These are phyloP conservation scores for Drosophila nikananu DNA, from an alignment of 1,140 invertebrate genomes.

Conservation along the genomic window DNA sequence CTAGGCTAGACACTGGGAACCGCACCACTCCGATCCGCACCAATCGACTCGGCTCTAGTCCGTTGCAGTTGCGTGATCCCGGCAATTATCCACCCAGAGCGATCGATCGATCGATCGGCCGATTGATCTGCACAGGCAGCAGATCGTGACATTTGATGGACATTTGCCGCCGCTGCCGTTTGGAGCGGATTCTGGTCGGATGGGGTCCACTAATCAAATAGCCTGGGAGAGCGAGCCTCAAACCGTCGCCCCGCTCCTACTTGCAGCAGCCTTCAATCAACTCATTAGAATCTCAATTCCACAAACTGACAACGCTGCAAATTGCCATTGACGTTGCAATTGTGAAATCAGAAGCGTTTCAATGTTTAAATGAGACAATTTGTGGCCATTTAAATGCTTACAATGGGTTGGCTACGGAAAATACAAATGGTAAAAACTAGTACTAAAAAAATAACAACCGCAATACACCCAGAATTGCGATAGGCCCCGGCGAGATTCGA, in stretches of 20 bases:
- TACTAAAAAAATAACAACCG: not conserved
- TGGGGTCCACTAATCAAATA: conserved; percentile 68
- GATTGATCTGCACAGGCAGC: conserved; percentile 74
- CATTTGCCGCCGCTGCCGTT: conserved; percentile 79
- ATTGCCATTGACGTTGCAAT: conserved; percentile 78
- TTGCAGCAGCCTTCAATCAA: conserved; percentile 58
- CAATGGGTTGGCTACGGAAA: conserved; percentile 3
- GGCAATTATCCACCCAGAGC: conserved; percentile 65
- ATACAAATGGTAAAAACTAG: not conserved
- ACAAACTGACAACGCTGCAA: conserved; percentile 67
- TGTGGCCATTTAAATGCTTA: conserved; percentile 35
- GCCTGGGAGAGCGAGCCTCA: conserved; percentile 27
- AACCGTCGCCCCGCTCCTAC: conserved; percentile 3
- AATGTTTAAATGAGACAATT: conserved; percentile 76
- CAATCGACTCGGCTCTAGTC: conserved; percentile 10
- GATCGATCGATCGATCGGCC: conserved; percentile 52
- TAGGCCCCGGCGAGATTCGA: conserved; percentile 88
- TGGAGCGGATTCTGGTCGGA: conserved; percentile 33
- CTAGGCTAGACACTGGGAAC: conserved; percentile 32
- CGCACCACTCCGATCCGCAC: conserved; percentile 2
- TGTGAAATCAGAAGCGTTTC: conserved; percentile 77
- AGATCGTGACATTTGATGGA: conserved; percentile 81
- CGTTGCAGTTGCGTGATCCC: conserved; percentile 63
- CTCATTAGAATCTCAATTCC: conserved; percentile 80
- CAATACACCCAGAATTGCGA: not conserved